phyloP scores from a whole-genome alignment of 2,797 vertebrate genomes.

The Platalea minor region DNA sequence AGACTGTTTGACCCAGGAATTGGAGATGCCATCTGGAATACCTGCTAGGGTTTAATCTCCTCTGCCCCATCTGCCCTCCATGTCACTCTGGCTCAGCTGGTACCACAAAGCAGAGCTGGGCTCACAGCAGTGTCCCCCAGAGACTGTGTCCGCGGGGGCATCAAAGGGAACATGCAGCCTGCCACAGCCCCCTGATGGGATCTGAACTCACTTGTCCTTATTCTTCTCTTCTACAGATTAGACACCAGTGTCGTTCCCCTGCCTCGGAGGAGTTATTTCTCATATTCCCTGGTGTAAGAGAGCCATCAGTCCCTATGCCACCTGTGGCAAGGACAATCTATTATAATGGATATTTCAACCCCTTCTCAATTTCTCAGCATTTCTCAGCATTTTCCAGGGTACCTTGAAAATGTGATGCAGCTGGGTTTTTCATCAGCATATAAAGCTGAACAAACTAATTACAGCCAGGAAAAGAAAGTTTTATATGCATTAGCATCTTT shows the following conservation, averaged over 20 bases:
- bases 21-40: background rate
- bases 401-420: background rate
- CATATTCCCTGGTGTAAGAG: background rate
- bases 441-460: background rate
- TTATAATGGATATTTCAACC: background rate
- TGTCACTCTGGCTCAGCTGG: accelerated
- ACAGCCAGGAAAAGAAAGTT: background rate
- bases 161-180: background rate
- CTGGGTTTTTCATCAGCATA: background rate
- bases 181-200: accelerated
- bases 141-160: accelerated
- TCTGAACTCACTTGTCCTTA: background rate
- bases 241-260: background rate
- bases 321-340: background rate
- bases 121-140: accelerated
- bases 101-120: accelerated
- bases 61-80: accelerated
- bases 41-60: background rate
- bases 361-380: background rate
- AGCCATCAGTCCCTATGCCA: background rate
- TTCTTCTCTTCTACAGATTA: background rate
- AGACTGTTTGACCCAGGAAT: background rate
- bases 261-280: background rate
- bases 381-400: background rate
- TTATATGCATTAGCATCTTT: background rate